These are phyloP conservation scores for Coptodon rendalli DNA, from an alignment of 2,113 vertebrate genomes.

Conservation along the genomic window DNA sequence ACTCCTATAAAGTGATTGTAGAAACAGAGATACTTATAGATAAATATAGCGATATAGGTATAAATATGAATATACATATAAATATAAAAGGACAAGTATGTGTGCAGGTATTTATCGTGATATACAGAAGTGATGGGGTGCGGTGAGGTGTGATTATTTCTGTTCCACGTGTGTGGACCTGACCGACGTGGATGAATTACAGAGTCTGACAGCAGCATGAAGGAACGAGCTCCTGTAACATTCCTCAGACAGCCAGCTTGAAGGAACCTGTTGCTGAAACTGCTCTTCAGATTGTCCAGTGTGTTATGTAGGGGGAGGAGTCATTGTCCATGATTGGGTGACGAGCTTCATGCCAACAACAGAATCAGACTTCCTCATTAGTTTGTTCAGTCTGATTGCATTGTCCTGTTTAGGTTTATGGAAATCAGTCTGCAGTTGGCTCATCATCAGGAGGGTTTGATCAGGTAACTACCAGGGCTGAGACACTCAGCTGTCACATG, in stretches of 20 bases:
- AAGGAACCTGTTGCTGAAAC: background rate
- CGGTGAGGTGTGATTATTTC: too few relatives aligned
- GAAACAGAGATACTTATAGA: too few relatives aligned
- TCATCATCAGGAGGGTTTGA: too few relatives aligned
- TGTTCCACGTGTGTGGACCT: background rate
- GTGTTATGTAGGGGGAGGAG: background rate
- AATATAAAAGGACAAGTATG: too few relatives aligned
- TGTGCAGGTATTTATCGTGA: too few relatives aligned
- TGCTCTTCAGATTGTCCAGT: background rate
- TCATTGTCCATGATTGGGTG: background rate
- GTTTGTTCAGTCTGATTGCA: background rate
- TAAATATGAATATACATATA: too few relatives aligned
- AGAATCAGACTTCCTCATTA: background rate
- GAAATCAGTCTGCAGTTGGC: background rate
- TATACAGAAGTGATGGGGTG: too few relatives aligned
- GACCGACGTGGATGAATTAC: background rate
- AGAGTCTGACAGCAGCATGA: background rate
- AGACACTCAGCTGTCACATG: too few relatives aligned
- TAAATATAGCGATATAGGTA: too few relatives aligned
- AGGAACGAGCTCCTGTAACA: background rate
- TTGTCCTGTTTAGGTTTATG: background rate
- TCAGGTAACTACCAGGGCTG: too few relatives aligned
- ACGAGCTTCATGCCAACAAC: background rate
- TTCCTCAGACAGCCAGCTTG: background rate
- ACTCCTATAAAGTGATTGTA: too few relatives aligned